phyloP scores from a whole-genome alignment of 2,888 invertebrate species.

The Orthonychiurus folsomi region DNA sequence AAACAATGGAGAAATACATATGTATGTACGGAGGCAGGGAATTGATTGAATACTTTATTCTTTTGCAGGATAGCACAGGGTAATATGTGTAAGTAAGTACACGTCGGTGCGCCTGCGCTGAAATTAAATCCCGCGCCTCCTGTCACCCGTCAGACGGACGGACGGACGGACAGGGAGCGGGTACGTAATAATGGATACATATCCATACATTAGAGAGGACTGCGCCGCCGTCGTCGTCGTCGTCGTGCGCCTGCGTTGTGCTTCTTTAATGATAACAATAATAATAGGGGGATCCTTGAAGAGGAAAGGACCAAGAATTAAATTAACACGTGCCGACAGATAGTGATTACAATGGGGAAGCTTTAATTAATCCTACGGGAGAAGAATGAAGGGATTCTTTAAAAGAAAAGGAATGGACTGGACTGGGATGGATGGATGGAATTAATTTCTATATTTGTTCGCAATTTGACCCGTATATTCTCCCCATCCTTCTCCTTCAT shows the following conservation, averaged over 20 bases:
- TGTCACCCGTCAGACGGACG: neutral
- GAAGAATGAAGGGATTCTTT: slow-evolving; percentile 7
- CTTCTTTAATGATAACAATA: neutral
- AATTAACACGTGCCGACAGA: slow-evolving; percentile 41
- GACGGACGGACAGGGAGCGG: neutral
- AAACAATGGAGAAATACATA: slow-evolving; percentile 7
- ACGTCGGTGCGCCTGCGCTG: slow-evolving; percentile 5
- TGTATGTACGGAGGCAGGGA: too few relatives aligned
- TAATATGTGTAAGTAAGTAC: neutral
- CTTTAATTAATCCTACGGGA: slow-evolving; percentile 40
- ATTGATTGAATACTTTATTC: slow-evolving; percentile 8
- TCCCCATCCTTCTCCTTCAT: neutral
- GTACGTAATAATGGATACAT: slow-evolving; percentile 1
- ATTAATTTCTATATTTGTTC: slow-evolving; percentile 30
- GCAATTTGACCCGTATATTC: slow-evolving; percentile 14
- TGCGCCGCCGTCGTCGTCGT: too few relatives aligned
- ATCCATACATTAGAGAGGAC: neutral
- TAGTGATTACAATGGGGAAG: slow-evolving; percentile 36
- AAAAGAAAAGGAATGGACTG: neutral
- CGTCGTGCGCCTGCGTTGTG: neutral
- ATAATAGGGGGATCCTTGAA: slow-evolving; percentile 10
- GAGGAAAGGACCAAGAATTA: slow-evolving; percentile 24
- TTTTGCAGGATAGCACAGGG: too few relatives aligned
- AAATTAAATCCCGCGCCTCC: slow-evolving; percentile 2
- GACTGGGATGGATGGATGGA: slow-evolving; percentile 13